Base-by-base conservation (phyloP, 2,113 vertebrate genomes). In the Eubucco bourcierii region DNA sequence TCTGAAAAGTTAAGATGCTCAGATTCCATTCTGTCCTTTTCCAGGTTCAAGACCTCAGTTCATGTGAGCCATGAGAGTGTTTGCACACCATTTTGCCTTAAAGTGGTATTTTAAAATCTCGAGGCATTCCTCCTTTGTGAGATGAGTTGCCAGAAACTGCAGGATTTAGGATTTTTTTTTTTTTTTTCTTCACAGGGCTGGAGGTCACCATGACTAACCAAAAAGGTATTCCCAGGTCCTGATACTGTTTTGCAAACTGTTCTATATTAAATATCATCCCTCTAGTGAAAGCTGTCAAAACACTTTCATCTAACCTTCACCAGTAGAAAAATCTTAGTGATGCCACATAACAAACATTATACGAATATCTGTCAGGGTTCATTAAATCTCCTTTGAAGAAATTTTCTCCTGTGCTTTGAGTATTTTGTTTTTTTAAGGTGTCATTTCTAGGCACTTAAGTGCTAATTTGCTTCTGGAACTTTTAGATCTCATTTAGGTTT, bases 201-300 rank as follows among this genome's bases (percentile, higher is more conserved):
- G 59, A 90, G 92, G 96, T 90, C 94, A 95, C 53, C 15, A 27
- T 97, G 97, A 97, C 90, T 96, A 95, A 88, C 75, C 65, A 87
- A 59, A 93, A 95, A 96, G 92, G 95, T 92, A 95, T 96, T 91
- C 96, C 90, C 52, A 55, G 84, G 76, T 86, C 90, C 71, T 71
- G 33, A 82, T 87, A 72, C 85, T 95, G 97, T 96, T 96, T 94
- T 95, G 71, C 77, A 96, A 96, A 95, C 96, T 95, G 92, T 90
- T 98, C 86, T 94, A 76, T 95, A 97, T 98, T 98, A 97, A 97
- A 97, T 84, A 92, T 91, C 86, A 92, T 95, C 95, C 96, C 91
- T 97, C 89, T 41, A 94, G 88, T 86, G 95, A 97, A 95, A 97
- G 96, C 96, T 98, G 98, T 97, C 98, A 98, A 97, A 98, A 98